phyloP scores from a whole-genome alignment of 2,113 vertebrate genomes.

The Thermophis baileyi region DNA sequence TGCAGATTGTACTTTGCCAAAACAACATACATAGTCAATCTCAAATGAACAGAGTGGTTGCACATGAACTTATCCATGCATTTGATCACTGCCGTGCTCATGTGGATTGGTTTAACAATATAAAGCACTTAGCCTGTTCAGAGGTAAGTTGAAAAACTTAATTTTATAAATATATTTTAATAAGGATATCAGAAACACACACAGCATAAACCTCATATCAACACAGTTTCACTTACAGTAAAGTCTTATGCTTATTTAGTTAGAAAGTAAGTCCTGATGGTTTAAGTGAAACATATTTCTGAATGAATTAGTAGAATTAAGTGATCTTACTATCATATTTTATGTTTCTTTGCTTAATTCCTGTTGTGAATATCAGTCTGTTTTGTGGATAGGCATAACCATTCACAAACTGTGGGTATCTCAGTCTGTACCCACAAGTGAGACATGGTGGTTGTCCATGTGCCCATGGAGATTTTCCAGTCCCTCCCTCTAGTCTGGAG shows the following conservation, averaged over 20 bases:
- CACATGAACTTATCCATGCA: constrained; percentile 93
- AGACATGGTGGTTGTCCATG: not conserved
- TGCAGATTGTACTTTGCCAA: constrained; percentile 94
- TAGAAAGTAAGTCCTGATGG: not conserved
- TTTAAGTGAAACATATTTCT: not conserved
- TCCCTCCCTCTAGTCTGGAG: not conserved
- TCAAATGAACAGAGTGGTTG: constrained; percentile 92
- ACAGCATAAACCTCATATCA: not conserved
- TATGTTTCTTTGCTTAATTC: not conserved
- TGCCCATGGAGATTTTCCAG: not conserved
- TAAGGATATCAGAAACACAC: not conserved
- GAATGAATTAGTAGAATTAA: not conserved
- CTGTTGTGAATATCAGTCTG: not conserved
- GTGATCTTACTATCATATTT: not conserved
- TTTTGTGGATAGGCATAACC: not conserved
- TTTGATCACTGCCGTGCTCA: constrained; percentile 95
- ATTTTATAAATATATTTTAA: not conserved
- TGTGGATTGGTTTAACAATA: constrained; percentile 91
- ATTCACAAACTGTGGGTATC: not conserved
- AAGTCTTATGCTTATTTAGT: not conserved
- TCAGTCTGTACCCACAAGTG: not conserved
- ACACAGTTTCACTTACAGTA: not conserved
- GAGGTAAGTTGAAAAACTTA: constrained; percentile 77
- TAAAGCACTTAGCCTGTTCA: constrained; percentile 90
- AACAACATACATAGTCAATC: constrained; percentile 90